Conservation (phyloP, 1,140 invertebrate species). For the Heliconius nattereri region DNA sequence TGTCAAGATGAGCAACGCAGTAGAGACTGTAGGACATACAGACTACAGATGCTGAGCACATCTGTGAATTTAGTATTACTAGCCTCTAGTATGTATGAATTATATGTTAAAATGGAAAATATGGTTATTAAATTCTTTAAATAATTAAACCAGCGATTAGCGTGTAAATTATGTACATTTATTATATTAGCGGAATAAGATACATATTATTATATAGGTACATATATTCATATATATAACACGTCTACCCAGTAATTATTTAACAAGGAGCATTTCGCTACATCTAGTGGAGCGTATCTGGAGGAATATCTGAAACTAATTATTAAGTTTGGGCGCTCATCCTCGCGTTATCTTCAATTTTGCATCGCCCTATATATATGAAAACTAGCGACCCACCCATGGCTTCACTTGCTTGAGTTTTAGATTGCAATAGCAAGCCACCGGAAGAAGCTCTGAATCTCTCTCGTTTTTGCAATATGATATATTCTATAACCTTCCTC, state of each 20-base stretch:
- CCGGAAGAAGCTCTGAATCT: no score
- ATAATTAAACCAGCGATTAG: not conserved
- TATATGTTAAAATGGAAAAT: no score
- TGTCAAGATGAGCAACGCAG: constrained; percentile 6
- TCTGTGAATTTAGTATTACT: not conserved
- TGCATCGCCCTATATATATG: not conserved
- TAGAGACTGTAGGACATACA: not conserved
- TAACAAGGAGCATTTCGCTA: not conserved
- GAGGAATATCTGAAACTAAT: constrained; percentile 29
- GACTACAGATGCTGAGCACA: no score
- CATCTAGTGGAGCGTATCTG: constrained; percentile 17
- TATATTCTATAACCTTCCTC: no score
- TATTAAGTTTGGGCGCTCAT: constrained; percentile 26
- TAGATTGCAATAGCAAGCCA: no score
- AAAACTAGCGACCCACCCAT: not conserved
- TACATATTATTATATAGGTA: not conserved
- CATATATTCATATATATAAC: not conserved
- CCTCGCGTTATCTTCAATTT: constrained; percentile 23
- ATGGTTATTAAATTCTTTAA: no score
- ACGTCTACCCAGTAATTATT: not conserved
- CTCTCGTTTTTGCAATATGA: no score
- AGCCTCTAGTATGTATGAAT: not conserved
- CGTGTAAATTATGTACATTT: not conserved
- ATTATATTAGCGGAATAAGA: no score
- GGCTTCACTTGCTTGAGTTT: no score